Percentiles rank a stretch among this genome's conserved stretches.
phyloP scores from a whole-genome alignment of 1,140 invertebrate genomes.

The Drosophila asahinai region DNA sequence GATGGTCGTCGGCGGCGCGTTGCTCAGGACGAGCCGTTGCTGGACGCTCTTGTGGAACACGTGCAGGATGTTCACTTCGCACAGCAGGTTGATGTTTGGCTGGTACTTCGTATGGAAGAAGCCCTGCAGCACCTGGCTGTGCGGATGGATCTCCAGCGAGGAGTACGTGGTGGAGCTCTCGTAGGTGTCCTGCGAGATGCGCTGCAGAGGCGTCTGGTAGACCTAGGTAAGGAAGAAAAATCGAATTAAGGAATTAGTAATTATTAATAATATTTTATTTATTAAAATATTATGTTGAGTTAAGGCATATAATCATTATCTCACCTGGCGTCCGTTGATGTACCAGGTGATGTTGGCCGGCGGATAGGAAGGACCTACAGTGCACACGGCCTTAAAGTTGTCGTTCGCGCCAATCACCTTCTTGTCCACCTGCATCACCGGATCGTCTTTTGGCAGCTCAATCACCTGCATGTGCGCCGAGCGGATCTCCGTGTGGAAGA shows the following conservation, averaged over 20 bases:
- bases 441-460: constrained; percentile 83
- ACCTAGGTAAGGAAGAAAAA: constrained; percentile 43
- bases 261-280: too few species aligned
- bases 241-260: neutral
- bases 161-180: constrained; percentile 80
- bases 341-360: constrained; percentile 90
- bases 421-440: constrained; percentile 83
- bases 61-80: constrained; percentile 82
- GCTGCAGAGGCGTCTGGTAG: constrained; percentile 78
- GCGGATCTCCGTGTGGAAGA: constrained; percentile 90
- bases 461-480: constrained; percentile 89
- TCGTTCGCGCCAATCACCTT: constrained; percentile 80
- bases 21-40: constrained; percentile 71
- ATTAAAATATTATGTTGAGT: too few species aligned
- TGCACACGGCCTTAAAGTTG: constrained; percentile 86
- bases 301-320: neutral
- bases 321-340: constrained; percentile 89
- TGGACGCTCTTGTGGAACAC: constrained; percentile 83
- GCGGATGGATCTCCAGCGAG: constrained; percentile 76
- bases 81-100: constrained; percentile 73
- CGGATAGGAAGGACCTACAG: constrained; percentile 87
- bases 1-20: constrained; percentile 75
- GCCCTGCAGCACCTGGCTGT: constrained; percentile 80
- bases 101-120: constrained; percentile 84
- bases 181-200: constrained; percentile 76